These are phyloP conservation scores for Salvelinus alpinus DNA, from an alignment of 2,113 vertebrate genomes.

Conservation along the genomic window DNA sequence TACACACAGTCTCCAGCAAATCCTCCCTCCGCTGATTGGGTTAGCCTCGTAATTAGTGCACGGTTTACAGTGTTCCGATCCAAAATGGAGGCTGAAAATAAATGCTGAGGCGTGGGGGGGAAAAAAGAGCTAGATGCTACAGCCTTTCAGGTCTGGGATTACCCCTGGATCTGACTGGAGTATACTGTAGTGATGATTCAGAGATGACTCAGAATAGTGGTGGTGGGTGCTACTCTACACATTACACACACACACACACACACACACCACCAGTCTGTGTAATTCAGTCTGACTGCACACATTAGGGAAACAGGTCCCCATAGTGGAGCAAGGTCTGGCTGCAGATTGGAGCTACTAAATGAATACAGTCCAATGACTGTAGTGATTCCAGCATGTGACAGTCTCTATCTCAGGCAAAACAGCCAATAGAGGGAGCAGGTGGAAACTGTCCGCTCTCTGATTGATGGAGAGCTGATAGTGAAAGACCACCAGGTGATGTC, in stretches of 20 bases:
- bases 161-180: neutral
- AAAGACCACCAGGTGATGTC: too few relatives aligned
- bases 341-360: too few relatives aligned
- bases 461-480: too few relatives aligned
- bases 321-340: too few relatives aligned
- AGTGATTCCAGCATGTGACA: too few relatives aligned
- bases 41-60: constrained; percentile 60
- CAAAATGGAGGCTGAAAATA: constrained; percentile 55
- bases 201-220: constrained; percentile 26
- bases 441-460: too few relatives aligned
- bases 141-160: neutral
- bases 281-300: neutral
- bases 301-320: neutral
- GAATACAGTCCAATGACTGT: too few relatives aligned
- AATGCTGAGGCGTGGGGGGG: constrained; percentile 55
- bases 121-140: constrained; percentile 43
- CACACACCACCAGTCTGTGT: neutral
- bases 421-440: too few relatives aligned
- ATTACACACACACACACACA: neutral
- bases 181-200: constrained; percentile 3
- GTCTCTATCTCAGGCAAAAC: too few relatives aligned
- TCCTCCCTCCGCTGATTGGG: constrained; percentile 59
- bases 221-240: neutral
- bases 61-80: constrained; percentile 55
- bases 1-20: constrained; percentile 39